Conservation (phyloP, 2,888 invertebrate species). For the Cetonia aurata region DNA sequence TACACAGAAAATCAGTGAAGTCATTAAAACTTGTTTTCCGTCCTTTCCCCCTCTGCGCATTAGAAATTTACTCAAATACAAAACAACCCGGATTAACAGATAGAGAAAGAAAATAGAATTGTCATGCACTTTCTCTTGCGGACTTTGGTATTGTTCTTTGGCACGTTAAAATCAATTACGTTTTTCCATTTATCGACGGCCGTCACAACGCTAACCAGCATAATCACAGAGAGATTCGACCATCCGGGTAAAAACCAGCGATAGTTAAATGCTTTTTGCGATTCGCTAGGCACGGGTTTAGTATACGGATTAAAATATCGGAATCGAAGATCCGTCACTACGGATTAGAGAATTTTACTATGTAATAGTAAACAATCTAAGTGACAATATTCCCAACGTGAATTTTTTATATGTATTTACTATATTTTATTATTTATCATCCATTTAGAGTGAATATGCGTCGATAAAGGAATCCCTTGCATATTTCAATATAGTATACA, state of each 20-base stretch:
- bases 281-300: constrained; percentile 13
- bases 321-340: constrained; percentile 24
- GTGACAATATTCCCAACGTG: too few species aligned
- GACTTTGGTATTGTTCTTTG: constrained; percentile 16
- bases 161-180: constrained; percentile 6
- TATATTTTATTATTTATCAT: too few species aligned
- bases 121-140: constrained; percentile 29
- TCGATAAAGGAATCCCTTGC: too few species aligned
- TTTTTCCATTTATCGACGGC: constrained; percentile 14
- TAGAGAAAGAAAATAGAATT: constrained; percentile 5
- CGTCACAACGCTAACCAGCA: constrained; percentile 13
- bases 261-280: constrained; percentile 26
- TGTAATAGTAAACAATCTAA: too few species aligned
- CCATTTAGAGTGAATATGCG: too few species aligned
- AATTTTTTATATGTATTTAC: too few species aligned
- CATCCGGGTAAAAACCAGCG: constrained; percentile 35
- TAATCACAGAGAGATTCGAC: constrained; percentile 23
- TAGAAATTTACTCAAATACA: not conserved
- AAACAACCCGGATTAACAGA: constrained; percentile 25
- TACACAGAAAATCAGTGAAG: too few species aligned
- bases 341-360: constrained; percentile 7
- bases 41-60: too few species aligned
- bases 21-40: too few species aligned
- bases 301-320: not conserved
- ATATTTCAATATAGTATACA: too few species aligned